phyloP scores from a whole-genome alignment of 2,888 invertebrate species.

The Enoplolaimus lenunculus region DNA sequence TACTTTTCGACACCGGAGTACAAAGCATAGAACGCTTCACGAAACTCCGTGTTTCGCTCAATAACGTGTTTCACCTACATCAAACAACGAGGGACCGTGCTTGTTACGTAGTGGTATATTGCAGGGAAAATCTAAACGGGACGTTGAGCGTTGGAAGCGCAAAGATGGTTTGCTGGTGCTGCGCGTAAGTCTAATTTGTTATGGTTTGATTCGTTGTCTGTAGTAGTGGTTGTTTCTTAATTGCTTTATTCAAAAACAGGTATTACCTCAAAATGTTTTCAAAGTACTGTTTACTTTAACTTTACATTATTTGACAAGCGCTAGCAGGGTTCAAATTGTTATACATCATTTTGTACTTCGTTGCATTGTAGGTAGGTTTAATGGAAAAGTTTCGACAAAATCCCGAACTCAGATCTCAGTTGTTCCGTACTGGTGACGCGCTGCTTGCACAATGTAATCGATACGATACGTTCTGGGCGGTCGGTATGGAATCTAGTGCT shows the following conservation, averaged over 20 bases:
- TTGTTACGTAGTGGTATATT: too few relatives aligned
- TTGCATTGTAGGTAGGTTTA: constrained; percentile 27
- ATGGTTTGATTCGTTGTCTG: not conserved
- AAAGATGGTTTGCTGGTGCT: not conserved
- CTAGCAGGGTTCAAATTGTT: not conserved
- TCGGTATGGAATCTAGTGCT: not conserved
- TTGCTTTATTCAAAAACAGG: not conserved
- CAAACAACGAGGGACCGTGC: too few relatives aligned
- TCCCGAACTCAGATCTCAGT: constrained; percentile 26
- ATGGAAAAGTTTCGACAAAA: constrained; percentile 28
- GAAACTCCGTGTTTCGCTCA: too few relatives aligned
- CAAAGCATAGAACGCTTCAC: too few relatives aligned
- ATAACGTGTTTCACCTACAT: too few relatives aligned
- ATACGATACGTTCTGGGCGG: constrained; percentile 17
- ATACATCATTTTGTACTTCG: not conserved
- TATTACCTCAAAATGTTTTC: not conserved
- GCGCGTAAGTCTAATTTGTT: not conserved
- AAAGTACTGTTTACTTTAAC: too few relatives aligned
- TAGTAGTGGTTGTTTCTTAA: not conserved
- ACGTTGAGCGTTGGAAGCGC: constrained; percentile 8
- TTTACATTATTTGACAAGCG: too few relatives aligned
- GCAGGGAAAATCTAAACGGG: not conserved
- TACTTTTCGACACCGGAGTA: too few relatives aligned
- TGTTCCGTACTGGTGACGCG: constrained; percentile 27
- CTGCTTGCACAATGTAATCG: constrained; percentile 27